phyloP scores from a whole-genome alignment of 2,113 vertebrate genomes.

The Chelonoidis abingdonii region DNA sequence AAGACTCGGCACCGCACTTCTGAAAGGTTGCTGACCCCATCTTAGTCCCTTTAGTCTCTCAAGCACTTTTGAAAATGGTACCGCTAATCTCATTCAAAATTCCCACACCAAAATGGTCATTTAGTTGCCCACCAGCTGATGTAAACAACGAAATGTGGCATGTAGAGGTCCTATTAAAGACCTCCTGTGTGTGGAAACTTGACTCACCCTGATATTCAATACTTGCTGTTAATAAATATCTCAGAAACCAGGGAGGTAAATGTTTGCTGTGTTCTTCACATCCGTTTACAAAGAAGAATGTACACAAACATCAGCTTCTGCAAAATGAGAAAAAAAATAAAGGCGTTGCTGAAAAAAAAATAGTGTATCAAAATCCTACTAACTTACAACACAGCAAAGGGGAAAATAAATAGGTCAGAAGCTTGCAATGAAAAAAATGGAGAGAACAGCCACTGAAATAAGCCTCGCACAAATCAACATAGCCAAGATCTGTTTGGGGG shows the following conservation, averaged over 20 bases:
- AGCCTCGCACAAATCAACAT: constrained; percentile 44
- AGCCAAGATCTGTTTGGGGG: constrained; percentile 4
- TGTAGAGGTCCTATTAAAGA: constrained; percentile 50
- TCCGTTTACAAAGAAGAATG: constrained; percentile 24
- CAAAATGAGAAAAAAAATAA: background rate
- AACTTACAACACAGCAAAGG: background rate
- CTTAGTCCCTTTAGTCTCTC: background rate
- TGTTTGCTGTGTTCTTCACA: constrained; percentile 44
- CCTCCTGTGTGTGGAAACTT: constrained; percentile 36
- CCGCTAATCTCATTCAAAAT: constrained; percentile 38
- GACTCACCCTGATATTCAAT: constrained; percentile 19
- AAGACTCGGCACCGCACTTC: too few species aligned
- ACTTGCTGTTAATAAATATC: constrained; percentile 24
- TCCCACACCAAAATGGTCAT: background rate
- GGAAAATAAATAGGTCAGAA: background rate
- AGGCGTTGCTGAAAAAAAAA: background rate
- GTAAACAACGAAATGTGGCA: constrained; percentile 55
- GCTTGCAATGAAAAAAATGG: background rate
- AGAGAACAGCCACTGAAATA: background rate
- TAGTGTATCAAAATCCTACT: background rate
- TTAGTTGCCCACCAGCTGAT: constrained; percentile 27
- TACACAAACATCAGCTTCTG: background rate
- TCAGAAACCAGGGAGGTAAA: constrained; percentile 48
- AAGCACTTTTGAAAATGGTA: constrained; percentile 25
- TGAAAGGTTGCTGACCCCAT: too few species aligned